These are phyloP conservation scores for Benthosema pterotum DNA, from an alignment of 2,797 vertebrate species.

Conservation along the genomic window DNA sequence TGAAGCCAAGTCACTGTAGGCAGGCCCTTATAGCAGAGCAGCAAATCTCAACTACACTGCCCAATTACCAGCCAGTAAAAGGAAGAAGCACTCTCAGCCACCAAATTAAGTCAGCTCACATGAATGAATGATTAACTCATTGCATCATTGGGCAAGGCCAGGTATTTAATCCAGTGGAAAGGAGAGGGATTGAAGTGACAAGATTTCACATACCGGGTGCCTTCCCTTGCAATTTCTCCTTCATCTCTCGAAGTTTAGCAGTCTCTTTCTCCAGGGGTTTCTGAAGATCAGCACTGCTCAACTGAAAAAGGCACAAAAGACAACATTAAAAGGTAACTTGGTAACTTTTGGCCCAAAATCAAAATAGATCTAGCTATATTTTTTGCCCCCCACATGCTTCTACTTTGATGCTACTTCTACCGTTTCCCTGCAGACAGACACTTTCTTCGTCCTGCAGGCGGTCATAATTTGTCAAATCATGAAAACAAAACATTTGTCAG, in stretches of 20 bases:
- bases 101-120: conserved; percentile 83
- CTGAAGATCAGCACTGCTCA: conserved; percentile 88
- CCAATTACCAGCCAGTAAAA: conserved; percentile 93
- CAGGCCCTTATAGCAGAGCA: conserved; percentile 93
- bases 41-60: conserved; percentile 83
- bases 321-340: not conserved
- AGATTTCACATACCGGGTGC: conserved; percentile 67
- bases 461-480: too few species aligned
- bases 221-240: conserved; percentile 53
- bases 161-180: not conserved
- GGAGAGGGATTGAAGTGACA: not conserved
- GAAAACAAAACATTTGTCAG: too few species aligned
- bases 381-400: too few species aligned
- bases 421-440: too few species aligned
- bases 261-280: conserved; percentile 89
- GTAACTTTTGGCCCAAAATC: too few species aligned
- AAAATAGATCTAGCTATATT: too few species aligned
- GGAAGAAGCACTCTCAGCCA: conserved; percentile 68
- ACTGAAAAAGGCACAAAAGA: conserved; percentile 66
- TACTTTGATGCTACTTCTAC: too few species aligned
- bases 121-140: conserved; percentile 19
- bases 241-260: conserved; percentile 86
- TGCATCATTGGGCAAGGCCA: conserved; percentile 82
- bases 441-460: too few species aligned
- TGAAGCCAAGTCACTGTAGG: conserved; percentile 79